phyloP scores from a whole-genome alignment of 2,888 invertebrate genomes.

The Philonicus albiceps region DNA sequence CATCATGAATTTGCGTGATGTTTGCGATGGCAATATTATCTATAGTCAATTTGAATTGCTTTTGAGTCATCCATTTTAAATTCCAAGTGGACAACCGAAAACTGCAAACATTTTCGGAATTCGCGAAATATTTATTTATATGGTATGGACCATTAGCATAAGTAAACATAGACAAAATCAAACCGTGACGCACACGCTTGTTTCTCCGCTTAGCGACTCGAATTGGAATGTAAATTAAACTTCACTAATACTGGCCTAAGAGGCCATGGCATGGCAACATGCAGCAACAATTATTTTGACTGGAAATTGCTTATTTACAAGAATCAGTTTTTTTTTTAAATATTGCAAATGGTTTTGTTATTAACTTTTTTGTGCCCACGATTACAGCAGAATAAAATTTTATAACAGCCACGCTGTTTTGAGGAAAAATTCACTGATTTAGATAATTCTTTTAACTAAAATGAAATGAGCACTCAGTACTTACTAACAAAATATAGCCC shows the following conservation, averaged over 20 bases:
- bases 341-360: background rate
- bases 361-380: background rate
- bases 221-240: background rate
- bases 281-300: background rate
- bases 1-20: background rate
- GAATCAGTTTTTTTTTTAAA: background rate
- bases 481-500: background rate
- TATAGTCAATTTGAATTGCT: background rate
- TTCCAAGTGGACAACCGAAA: background rate
- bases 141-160: background rate
- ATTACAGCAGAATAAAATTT: background rate
- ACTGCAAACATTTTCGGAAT: background rate
- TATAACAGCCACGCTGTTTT: background rate
- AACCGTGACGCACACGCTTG: background rate
- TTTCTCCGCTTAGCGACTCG: background rate
- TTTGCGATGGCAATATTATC: background rate
- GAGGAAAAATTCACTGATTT: background rate
- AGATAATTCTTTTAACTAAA: background rate
- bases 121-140: background rate
- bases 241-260: background rate
- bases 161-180: background rate
- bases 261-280: background rate
- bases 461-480: background rate
- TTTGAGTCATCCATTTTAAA: background rate
- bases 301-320: background rate